Evolutionary conservation across 2,888 invertebrate species (phyloP), one percentile per base, ranked within the genome.

Genomic region (Eumacrocentrus americanus): DNA sequence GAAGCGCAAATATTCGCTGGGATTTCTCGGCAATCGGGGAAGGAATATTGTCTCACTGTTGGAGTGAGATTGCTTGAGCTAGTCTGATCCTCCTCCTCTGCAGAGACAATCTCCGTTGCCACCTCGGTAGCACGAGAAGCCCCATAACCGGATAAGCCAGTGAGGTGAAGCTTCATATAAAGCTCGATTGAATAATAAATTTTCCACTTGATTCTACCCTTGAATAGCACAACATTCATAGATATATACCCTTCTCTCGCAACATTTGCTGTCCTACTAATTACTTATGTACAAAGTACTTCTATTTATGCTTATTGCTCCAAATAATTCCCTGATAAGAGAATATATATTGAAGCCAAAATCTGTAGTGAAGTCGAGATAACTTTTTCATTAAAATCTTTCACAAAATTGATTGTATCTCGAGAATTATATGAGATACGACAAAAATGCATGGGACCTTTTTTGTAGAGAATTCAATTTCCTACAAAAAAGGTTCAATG

Each of bases 81-180:
- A 46, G 56, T 47, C 46, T 56, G 37, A 47, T 56, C 46, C 56
- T 46, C 56, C 46, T 56, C 47, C 47, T 37, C 7, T 9, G 11
- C n/a, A 37, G 34, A 56, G 47, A 56, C 56, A 56, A 47, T 56
- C 56, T 47, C 23, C 56, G 54, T 55, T 44, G 37, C 50, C 50
- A 51, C 50, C 29, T 22, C 46, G 35, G 20, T 40, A 20, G 37
- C 54, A 59, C 60, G 60, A 56, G 54, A 62, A 64, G 59, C 59
- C 62, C 62, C 57, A 62, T 64, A 66, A 66, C 64, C 59, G 66
- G 66, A 66, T 66, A 61, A 66, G 55, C 64, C 56, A 64, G 60
- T 57, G 52, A 60, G 52, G 53, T 42, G 57, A 60, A 61, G 58
- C 64, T 66, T 38, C 56, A 47, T 29, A 9, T 37, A 56, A 37